Evolutionary conservation across 1,140 invertebrate genomes (phyloP), one percentile per base, ranked within the genome.

Genomic region (Drosophila malerkotliana): DNA sequence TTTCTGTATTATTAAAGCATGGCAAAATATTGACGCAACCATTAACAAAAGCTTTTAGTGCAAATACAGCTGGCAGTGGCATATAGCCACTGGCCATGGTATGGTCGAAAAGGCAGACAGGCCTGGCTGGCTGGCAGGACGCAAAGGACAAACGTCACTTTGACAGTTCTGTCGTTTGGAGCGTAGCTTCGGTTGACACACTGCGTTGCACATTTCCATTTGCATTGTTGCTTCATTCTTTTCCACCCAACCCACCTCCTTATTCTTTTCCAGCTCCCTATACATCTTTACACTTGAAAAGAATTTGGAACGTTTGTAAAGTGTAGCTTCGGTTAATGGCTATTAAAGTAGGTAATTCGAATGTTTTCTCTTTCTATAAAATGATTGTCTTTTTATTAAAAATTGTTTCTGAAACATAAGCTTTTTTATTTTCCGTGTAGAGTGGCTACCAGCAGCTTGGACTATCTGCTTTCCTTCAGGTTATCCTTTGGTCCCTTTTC

Each of bases 41-140:
- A 85, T 85, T 85, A 85, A 75, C 78, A 85, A 85, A 85, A 85
- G 81, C 81, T 85, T 85, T 85, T 85, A 85, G 73, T 72, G 69
- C 55, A 87, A 63, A 72, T 78, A 81, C 45, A 58, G 61, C 71
- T 72, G 58, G 51, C 72, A 66, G 21, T 71, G 82, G 55, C 82
- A 82, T 74, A 71, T 69, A 64, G 37, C 61, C 14, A 52, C 8
- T 4, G n/a, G 15, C 32, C 55, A 49, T 14, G 56, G 44, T 32
- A 34, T 21, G 28, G 28, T 18, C 30, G 30, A 39, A 32, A 37
- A 7, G 39, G 8, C 21, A 44, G 18, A 14, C 24, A 44, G 37
- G 44, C 15, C 44, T 21, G 44, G 18, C 18, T 4, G 44, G 18
- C 44, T 21, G 44, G 18, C 44, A 47, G 44, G 44, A 47, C 44